Evolutionary conservation across 2,113 vertebrate genomes (phyloP), one percentile per base, ranked within the genome.

Genomic region (Hippocampus barbouri): DNA sequence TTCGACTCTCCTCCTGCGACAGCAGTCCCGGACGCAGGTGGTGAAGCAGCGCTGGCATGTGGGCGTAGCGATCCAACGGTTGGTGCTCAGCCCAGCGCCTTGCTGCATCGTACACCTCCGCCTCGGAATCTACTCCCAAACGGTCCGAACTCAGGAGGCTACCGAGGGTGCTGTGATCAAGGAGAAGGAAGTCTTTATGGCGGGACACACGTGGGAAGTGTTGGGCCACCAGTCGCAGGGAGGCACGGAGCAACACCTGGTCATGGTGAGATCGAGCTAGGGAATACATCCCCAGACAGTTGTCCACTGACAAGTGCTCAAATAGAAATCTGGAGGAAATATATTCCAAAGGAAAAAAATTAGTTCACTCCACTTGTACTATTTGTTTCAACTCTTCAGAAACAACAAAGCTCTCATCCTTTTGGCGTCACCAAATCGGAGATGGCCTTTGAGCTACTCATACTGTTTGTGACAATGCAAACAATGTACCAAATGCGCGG

Each of bases 211-310:
- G 88, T 6, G 92, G 92, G 40, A 94, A 92, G 79, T 94, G 92
- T 74, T 92, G 92, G 4, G 92, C 92, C 12, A 94, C 93, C 18
- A 93, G 86, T 12, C 89, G 85, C 66, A 93, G 71, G n/a, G 93
- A 92, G 47, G 92, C 93, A 10, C 91, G 89, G 59, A 94, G 90
- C 47, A 94, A 88, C 20, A 92, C 90, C 84, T 91, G 92, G 84
- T 94, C 91, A 4, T 94, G 93, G 72, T 94, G 94, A 2, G 92
- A 92, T 56, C 92, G 92, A 41, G 94, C 93, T 82, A 94, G 83
- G 43, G 92, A 93, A 79, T 94, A 94, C 92, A 94, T 93, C 16
- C 92, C 92, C 68, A 94, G 78, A 63, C 93, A 94, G 83, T 93
- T 94, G 59, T 94, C 93, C 85, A 91, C 90, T 0, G 92, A 92